Percentiles rank a stretch among this genome's conserved stretches.
Conservation (phyloP, 1,140 invertebrate genomes). For the Leptinotarsa texana region DNA sequence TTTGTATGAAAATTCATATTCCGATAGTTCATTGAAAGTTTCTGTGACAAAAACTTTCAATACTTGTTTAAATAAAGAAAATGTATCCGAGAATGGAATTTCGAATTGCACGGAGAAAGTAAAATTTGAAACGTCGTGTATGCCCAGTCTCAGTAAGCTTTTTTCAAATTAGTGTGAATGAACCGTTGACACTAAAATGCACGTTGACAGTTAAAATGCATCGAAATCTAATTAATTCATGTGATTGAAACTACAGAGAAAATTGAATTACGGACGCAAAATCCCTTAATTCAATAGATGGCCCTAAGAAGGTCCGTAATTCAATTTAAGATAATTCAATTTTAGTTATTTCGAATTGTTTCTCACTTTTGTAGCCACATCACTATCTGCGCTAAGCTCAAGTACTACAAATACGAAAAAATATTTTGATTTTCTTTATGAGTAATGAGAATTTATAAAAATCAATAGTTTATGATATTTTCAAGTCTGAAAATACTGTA, state of each 20-base stretch:
- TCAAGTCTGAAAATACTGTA: too few relatives aligned
- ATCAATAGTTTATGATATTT: too few relatives aligned
- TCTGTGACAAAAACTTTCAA: not conserved
- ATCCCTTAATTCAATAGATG: constrained; percentile 30
- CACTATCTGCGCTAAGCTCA: too few relatives aligned
- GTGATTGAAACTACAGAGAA: not conserved
- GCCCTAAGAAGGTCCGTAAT: constrained; percentile 14
- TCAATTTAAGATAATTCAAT: constrained; percentile 30
- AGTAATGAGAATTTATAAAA: too few relatives aligned
- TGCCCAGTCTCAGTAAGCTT: not conserved
- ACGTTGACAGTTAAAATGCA: not conserved
- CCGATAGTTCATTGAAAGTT: not conserved
- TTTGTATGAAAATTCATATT: too few relatives aligned
- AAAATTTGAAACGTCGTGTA: not conserved
- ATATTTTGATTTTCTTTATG: too few relatives aligned
- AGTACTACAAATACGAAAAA: too few relatives aligned
- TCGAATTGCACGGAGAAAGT: too few relatives aligned
- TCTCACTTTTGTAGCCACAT: too few relatives aligned
- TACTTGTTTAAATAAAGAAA: not conserved
- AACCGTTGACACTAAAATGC: not conserved
- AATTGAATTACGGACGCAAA: constrained; percentile 22
- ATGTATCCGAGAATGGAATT: not conserved
- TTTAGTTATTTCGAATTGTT: constrained; percentile 2
- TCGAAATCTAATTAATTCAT: constrained; percentile 13
- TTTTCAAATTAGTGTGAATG: not conserved